Evolutionary conservation across 2,797 vertebrate genomes (phyloP).

Genomic region (Acipenser transmontanus): DNA sequence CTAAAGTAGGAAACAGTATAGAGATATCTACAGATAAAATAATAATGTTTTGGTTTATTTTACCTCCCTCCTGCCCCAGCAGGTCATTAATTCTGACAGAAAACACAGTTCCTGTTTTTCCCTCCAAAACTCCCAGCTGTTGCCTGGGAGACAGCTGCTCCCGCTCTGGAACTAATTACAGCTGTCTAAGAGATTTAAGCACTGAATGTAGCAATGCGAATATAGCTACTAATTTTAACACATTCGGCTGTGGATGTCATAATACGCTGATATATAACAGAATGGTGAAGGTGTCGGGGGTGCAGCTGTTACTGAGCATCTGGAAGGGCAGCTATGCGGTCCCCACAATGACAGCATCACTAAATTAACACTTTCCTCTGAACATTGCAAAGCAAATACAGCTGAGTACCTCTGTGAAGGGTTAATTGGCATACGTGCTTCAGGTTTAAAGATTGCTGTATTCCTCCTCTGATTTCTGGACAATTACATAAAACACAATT

Average conservation of each 20-base stretch:
- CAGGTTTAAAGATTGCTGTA: neutral
- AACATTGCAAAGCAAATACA: no score
- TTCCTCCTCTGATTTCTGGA: neutral
- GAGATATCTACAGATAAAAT: no score
- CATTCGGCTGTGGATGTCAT: constrained; percentile 47
- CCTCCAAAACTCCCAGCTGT: constrained; percentile 56
- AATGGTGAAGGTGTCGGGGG: constrained; percentile 19
- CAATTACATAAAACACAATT: neutral
- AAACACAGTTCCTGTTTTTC: constrained; percentile 37
- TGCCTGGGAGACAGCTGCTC: constrained; percentile 55
- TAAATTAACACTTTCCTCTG: no score
- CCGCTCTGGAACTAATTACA: constrained; percentile 55
- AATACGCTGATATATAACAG: constrained; percentile 29
- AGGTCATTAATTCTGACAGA: constrained; percentile 41
- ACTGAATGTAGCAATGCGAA: constrained; percentile 33
- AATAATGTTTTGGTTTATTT: neutral
- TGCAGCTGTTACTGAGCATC: constrained; percentile 39
- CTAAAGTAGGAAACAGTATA: no score
- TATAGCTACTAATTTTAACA: constrained; percentile 48
- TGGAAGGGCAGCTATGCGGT: neutral
- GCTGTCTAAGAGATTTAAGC: constrained; percentile 55
- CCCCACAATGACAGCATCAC: neutral
- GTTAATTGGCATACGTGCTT: neutral
- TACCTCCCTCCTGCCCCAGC: constrained; percentile 30
- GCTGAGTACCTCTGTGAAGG: no score